Base-by-base conservation (phyloP, 2,113 vertebrate genomes). In the Ageneiosus marmoratus region DNA sequence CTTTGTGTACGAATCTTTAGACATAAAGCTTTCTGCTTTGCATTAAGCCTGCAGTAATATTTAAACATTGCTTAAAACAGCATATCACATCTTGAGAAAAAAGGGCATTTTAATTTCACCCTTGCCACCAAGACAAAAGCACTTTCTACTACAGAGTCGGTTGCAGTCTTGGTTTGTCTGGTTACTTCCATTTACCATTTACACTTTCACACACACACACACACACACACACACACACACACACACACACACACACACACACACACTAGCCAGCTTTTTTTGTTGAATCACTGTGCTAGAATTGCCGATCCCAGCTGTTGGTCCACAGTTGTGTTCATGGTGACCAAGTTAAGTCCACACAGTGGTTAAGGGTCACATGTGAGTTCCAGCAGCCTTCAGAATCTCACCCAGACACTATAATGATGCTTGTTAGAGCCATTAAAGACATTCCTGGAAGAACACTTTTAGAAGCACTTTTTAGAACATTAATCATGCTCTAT, bases 251-350 rank as follows among this genome's bases (percentile, higher is more conserved):
- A 63, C 53, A 62, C 44, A 58, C 77, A 44, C 77, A 80, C 56
- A 55, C 63, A 46, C 27, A 48, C 56, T 51, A 8, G 24, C 12
- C 37, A 24, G 27, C 20, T 18, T 18, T 79, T 80, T 88, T 89
- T 89, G 85, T 86, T 53, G 82, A 74, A 83, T 91, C 79, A 82
- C 84, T 83, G 56, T 88, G 88, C 88, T 86, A 79, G 72, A 84
- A 69, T 87, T 84, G 81, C 74, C 46, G 65, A 87, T 90, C 85
- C 82, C 89, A 92, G 90, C 88, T 91, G 89, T 80, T 86, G 82
- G 69, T 86, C 76, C 79, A 81, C 44, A 87, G 78, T 76, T 90
- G 91, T 89, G 88, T 89, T 90, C 87, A 89, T 32, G 24, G 63
- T 51, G 65, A 90, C 80, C 87, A 82, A 82, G 86, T 81, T 87